Evolutionary conservation across 2,888 invertebrate genomes (phyloP), one percentile per base, ranked within the genome.

Genomic region (Sylvicola fuscatus): DNA sequence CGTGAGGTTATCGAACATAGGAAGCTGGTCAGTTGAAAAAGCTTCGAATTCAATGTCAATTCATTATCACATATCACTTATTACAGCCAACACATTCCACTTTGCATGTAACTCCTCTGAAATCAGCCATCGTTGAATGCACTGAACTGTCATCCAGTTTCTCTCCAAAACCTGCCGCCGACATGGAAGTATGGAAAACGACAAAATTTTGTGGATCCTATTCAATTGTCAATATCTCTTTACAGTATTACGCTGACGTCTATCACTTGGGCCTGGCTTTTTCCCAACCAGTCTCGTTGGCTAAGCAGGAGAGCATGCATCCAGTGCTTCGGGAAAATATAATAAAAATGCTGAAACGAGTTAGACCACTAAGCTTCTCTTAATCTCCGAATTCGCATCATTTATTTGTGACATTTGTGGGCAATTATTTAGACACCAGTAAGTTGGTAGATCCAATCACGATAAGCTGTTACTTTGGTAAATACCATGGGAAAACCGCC

Each of bases 81-180:
- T 16, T 34, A 16, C 33, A 54, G 46, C 59, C 60, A 2, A 53
- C 53, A 39, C 53, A 56, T 40, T 58, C 56, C 2, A 60, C 60
- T 2, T 48, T 71, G 1, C 47, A 61, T 39, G 71, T 76, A 3
- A 81, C 75, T 0, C 82, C 83, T 0, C 61, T 72, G n/a, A 65
- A 67, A 41, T 68, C 80, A 0, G 54, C 62, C 3, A 60, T 75
- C 7, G 66, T 86, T 31, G 72, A 75, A 41, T 78, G 79, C 45
- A 75, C 77, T 2, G 87, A 89, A 52, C 70, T 80, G 27, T 72
- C 75, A 33, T 68, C 72, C 8, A 70, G 73, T 42, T 79, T 82
- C 44, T 66, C 58, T 35, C 64, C 67, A 0, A 44, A 21, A 21
- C 21, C 53, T 3, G 58, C 55, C 10, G 37, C 51, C 0, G 58